These are phyloP conservation scores for Catharus fuscescens DNA, from an alignment of 2,113 vertebrate species.

Conservation along the genomic window DNA sequence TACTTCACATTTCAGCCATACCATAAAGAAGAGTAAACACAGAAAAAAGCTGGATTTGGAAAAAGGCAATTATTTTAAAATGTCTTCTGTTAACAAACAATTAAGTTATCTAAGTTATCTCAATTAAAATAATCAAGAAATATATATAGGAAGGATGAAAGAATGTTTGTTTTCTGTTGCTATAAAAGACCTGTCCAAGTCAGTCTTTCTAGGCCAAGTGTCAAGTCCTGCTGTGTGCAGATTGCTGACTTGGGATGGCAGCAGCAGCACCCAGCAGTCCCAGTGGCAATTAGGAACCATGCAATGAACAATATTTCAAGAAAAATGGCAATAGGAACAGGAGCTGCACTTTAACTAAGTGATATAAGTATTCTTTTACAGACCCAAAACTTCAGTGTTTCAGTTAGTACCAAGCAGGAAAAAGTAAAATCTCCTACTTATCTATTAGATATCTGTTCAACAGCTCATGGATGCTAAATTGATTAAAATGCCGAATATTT, in stretches of 20 bases:
- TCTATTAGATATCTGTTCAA: background rate
- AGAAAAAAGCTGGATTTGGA: background rate
- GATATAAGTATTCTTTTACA: background rate
- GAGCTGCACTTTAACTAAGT: background rate
- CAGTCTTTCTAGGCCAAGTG: background rate
- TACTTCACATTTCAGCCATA: background rate
- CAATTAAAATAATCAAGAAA: conserved; percentile 40
- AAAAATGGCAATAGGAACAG: background rate
- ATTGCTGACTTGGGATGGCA: background rate
- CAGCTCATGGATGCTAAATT: background rate
- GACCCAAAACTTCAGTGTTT: background rate
- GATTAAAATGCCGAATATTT: background rate
- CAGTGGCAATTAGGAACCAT: background rate
- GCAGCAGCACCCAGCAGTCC: background rate
- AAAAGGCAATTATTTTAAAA: background rate
- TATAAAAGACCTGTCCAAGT: background rate
- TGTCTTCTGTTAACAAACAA: background rate
- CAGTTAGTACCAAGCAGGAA: background rate
- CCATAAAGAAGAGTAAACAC: background rate
- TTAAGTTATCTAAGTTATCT: background rate
- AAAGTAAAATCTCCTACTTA: background rate
- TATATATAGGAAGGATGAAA: background rate
- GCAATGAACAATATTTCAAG: background rate
- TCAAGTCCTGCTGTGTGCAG: background rate
- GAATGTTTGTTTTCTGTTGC: background rate